Evolutionary conservation across 2,113 vertebrate species (phyloP), one percentile per base, ranked within the genome.

Genomic region (Saguinus midas): DNA sequence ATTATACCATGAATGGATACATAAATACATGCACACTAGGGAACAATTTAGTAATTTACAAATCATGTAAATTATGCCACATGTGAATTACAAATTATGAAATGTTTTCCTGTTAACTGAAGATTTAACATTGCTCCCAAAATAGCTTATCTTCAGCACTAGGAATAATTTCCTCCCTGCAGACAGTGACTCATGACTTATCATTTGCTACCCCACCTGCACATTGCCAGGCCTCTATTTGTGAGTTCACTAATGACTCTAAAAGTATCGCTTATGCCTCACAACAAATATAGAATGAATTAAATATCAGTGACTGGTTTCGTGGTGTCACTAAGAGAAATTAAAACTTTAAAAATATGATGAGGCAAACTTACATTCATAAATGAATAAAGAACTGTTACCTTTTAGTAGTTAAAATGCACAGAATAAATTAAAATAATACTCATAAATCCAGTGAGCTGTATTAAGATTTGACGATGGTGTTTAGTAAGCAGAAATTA

Each of bases 301-400:
- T 97, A 96, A 91, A 55, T 35, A 82, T 61, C 12, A 90, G 83
- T 87, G 93, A 68, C 66, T 5, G 16, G 7, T 79, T 96, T 89
- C 64, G 27, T 52, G 23, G 48, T 55, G n/a, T 87, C 92, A 83
- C 0, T 66, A 93, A 96, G 70, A 96, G 79, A 98, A 98, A 98
- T 96, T 93, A 90, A 96, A 98, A 97, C 35, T 93, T 93, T 83
- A 84, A 90, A 94, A 94, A 91, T 32, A 57, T 17, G 58, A 61
- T 81, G 35, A 96, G 83, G 66, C 88, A 93, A 97, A 80, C 72
- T 95, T 89, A 81, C 92, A 96, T 96, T 97, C 85, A 81, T 57
- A 95, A 94, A 78, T 8, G 16, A 97, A 84, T 84, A 6, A 76
- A 92, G 87, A 97, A 58, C 9, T 23, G 27, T 96, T 97, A 95